phyloP scores from a whole-genome alignment of 2,797 vertebrate species.

The Anguilla megastoma region DNA sequence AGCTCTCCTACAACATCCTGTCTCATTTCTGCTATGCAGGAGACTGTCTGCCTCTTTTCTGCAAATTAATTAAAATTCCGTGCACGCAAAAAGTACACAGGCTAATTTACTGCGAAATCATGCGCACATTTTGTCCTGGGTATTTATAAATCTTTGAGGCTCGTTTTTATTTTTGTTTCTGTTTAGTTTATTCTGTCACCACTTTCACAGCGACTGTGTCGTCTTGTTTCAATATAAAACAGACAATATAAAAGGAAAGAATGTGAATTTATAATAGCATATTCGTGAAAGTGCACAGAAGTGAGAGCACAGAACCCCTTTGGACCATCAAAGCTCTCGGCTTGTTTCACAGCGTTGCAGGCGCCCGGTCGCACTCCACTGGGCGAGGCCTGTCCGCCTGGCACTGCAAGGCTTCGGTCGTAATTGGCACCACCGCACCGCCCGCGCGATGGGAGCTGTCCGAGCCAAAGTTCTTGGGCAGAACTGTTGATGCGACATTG shows the following conservation, averaged over 20 bases:
- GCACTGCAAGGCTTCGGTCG: slow-evolving; percentile 8
- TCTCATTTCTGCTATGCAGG: slow-evolving; percentile 22
- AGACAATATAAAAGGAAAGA: neutral
- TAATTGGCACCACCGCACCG: slow-evolving; percentile 14
- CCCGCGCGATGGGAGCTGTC: slow-evolving; percentile 24
- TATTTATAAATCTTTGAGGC: neutral
- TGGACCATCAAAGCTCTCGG: neutral
- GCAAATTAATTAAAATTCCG: slow-evolving; percentile 20
- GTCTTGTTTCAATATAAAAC: neutral
- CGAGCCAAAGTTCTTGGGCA: slow-evolving; percentile 32
- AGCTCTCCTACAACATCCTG: slow-evolving; percentile 18
- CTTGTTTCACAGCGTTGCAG: neutral
- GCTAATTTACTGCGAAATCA: slow-evolving; percentile 3
- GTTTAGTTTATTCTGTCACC: neutral
- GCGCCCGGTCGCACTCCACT: neutral
- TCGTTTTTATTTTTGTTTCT: neutral
- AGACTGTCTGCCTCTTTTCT: neutral
- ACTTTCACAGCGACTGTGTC: neutral
- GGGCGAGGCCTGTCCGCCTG: slow-evolving; percentile 6
- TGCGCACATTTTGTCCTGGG: neutral
- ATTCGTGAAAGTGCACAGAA: neutral
- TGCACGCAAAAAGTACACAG: slow-evolving; percentile 7
- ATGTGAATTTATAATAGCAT: neutral
- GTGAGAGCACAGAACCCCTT: neutral
- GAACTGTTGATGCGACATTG: slow-evolving; percentile 38